Conservation (phyloP, 2,113 vertebrate genomes). For the Recurvirostra avosetta region DNA sequence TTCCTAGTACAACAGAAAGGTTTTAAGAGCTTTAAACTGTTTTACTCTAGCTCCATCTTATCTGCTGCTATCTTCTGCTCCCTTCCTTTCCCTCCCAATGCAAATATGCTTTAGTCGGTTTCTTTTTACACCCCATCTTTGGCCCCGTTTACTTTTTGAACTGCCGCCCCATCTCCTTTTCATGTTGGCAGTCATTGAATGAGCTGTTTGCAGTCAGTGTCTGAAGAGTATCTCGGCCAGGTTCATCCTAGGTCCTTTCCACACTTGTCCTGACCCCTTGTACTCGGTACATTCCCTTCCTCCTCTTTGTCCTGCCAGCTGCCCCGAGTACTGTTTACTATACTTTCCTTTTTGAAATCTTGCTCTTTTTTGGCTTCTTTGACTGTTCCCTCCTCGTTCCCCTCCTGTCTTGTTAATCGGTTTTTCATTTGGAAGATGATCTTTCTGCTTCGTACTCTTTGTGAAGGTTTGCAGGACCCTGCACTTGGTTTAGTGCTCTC, state of each 20-base stretch:
- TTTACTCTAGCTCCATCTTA: neutral
- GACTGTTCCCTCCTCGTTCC: neutral
- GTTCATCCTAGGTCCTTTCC: neutral
- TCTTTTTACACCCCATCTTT: neutral
- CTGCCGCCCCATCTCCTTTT: neutral
- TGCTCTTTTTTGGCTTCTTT: neutral
- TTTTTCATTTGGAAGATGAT: neutral
- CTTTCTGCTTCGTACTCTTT: neutral
- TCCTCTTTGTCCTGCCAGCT: slow-evolving; percentile 11
- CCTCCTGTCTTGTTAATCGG: neutral
- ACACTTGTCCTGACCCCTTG: slow-evolving; percentile 14
- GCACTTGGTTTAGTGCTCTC: neutral
- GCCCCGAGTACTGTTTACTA: slow-evolving; percentile 24
- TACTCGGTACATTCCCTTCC: slow-evolving; percentile 12
- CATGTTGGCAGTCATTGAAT: neutral
- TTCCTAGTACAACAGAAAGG: neutral
- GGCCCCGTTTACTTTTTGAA: neutral
- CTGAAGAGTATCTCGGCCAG: neutral
- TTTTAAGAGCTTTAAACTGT: neutral
- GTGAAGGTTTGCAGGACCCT: neutral
- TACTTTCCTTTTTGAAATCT: neutral
- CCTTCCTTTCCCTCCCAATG: neutral
- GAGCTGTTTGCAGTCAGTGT: neutral
- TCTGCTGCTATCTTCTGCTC: neutral
- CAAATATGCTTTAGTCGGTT: neutral